Base-by-base conservation (phyloP, 2,113 vertebrate species). In the Penelope pileata region DNA sequence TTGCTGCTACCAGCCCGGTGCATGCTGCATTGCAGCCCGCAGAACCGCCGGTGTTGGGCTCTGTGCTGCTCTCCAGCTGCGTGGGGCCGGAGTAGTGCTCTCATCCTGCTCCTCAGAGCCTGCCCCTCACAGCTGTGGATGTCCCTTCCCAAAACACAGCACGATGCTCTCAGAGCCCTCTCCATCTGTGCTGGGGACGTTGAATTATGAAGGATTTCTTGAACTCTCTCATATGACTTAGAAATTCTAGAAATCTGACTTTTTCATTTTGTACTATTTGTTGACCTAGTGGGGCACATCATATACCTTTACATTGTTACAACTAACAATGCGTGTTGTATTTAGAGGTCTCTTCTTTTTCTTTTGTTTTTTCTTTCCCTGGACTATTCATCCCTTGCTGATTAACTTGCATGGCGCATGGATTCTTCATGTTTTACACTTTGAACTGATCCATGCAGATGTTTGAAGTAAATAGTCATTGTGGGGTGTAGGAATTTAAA, bases 401-500 rank as follows among this genome's bases (percentile, higher is more conserved):
- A 45, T 94, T 34, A 75, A 45, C 51, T 78, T 78, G n/a, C 40
- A 12, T 27, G 43, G 12, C 75, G n/a, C 40, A 12, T 27, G 43
- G 12, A 4, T 79, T 86, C 86, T 93, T 60, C 10, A 0, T 91
- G 38, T 90, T 93, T 84, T 78, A 36, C 47, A 15, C n/a, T 72
- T 8, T 86, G 8, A 30, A 50, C 19, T 32, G 73, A 84, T 53
- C 43, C 64, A 53, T n/a, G 73, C 42, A 54, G 72, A 68, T 42
- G 24, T 81, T 83, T 86, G 69, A 86, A 59, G 36, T 74, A 83
- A 88, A 47, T 32, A 88, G 48, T 38, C 18, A 56, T 45, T 86
- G 76, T 77, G 38, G 68, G 53, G 79, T 81, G 74, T 56, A 79
- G 93, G 90, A 91, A 95, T 95, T 93, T 58, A 95, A 91, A 83